Conservation (phyloP, 2,888 invertebrate species). For the Panzeria rudis region DNA sequence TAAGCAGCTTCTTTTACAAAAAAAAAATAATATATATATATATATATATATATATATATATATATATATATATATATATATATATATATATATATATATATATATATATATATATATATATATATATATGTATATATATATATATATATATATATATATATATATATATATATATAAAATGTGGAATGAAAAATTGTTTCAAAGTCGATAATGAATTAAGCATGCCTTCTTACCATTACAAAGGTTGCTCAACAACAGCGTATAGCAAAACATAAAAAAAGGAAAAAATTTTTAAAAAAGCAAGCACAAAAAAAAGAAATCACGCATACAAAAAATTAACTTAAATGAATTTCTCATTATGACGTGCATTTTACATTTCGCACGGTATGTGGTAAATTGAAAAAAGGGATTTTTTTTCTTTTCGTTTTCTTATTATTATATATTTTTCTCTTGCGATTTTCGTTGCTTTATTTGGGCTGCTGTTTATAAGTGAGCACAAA, state of each 20-base stretch:
- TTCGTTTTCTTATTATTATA: constrained; percentile 19
- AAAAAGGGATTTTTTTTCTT: constrained; percentile 67
- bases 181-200: background rate
- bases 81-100: too few species aligned
- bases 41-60: too few species aligned
- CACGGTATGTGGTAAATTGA: constrained; percentile 78
- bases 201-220: background rate
- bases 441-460: constrained; percentile 33
- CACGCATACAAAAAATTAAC: constrained; percentile 72
- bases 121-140: too few species aligned
- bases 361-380: constrained; percentile 76
- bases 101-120: too few species aligned
- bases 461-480: constrained; percentile 69
- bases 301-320: constrained; percentile 44
- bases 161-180: too few species aligned
- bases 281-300: constrained; percentile 1
- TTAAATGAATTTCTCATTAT: constrained; percentile 77
- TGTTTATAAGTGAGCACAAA: constrained; percentile 43
- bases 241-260: too few species aligned
- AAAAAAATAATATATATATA: too few species aligned
- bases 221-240: background rate
- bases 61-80: too few species aligned
- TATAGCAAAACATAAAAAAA: constrained; percentile 15
- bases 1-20: too few species aligned
- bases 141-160: too few species aligned